phyloP scores from a whole-genome alignment of 2,888 invertebrate genomes.

The Rhagophthalmus giganteus region DNA sequence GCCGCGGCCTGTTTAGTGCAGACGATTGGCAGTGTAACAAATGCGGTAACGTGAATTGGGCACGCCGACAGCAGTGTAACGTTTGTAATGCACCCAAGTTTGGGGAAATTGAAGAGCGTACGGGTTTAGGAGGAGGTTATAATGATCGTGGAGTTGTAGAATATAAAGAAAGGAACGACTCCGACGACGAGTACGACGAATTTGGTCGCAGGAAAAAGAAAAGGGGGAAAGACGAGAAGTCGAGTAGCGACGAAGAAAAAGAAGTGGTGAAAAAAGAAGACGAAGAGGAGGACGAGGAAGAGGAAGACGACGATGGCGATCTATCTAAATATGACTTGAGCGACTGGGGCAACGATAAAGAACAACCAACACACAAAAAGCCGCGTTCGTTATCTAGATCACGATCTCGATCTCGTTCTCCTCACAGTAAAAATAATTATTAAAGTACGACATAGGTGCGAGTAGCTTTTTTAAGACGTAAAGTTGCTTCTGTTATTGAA shows the following conservation, averaged over 20 bases:
- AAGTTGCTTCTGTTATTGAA: background rate
- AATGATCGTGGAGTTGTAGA: conserved; percentile 96
- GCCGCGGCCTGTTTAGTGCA: conserved; percentile 92
- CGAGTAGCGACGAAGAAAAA: conserved; percentile 27
- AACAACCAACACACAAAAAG: conserved; percentile 29
- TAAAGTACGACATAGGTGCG: too few species aligned
- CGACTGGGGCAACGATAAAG: conserved; percentile 57
- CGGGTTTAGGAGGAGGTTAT: conserved; percentile 85
- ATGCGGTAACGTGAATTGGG: conserved; percentile 99
- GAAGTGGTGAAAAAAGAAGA: conserved; percentile 19
- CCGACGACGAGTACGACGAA: conserved; percentile 96
- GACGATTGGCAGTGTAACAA: conserved; percentile 99
- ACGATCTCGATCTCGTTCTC: conserved; percentile 33
- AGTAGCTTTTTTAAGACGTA: conserved; percentile 3
- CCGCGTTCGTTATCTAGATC: conserved; percentile 41
- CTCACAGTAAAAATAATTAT: conserved; percentile 14
- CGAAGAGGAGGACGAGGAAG: conserved; percentile 51
- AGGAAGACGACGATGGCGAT: conserved; percentile 60
- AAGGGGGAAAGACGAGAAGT: conserved; percentile 32
- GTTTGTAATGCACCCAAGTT: conserved; percentile 99
- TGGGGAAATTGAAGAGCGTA: conserved; percentile 84
- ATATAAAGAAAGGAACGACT: conserved; percentile 83
- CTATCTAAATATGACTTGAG: conserved; percentile 62
- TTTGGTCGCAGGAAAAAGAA: conserved; percentile 53
- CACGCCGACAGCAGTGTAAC: conserved; percentile 92